A percentile compares a stretch with the other conserved stretches of the same genome.
phyloP scores from a whole-genome alignment of 1,140 invertebrate genomes.

The Bombus confusus region DNA sequence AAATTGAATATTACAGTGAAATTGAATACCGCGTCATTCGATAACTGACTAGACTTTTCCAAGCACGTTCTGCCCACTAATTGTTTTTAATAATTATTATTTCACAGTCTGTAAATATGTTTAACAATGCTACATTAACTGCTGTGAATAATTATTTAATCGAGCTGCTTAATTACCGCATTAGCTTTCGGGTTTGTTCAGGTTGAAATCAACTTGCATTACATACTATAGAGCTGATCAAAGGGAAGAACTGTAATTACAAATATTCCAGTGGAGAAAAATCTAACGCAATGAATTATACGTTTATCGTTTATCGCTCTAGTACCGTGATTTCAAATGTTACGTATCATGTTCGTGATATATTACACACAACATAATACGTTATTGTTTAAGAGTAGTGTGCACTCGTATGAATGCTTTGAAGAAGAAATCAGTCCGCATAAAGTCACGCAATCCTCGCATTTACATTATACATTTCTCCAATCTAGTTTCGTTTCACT shows the following conservation, averaged over 20 bases:
- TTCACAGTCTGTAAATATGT: not conserved
- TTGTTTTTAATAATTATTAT: not conserved
- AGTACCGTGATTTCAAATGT: not conserved
- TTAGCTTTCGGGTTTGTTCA: not conserved
- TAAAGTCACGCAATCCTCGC: not conserved
- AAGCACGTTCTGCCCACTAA: not conserved
- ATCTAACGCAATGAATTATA: not conserved
- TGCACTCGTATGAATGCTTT: not conserved
- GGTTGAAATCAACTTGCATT: not conserved
- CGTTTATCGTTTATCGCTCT: not conserved
- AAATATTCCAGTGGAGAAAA: not conserved
- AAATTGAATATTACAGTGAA: not conserved
- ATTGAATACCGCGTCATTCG: not conserved
- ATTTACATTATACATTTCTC: not conserved
- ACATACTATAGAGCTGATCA: not conserved
- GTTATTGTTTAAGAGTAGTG: not conserved
- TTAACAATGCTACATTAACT: not conserved
- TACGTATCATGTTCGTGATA: not conserved
- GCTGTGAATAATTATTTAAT: not conserved
- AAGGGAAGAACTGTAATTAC: not conserved
- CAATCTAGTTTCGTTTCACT: too few relatives aligned
- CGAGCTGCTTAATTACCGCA: not conserved
- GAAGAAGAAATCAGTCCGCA: not conserved
- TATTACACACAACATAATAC: not conserved
- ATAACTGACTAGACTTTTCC: not conserved